Evolutionary conservation across 2,113 vertebrate genomes (phyloP).

Genomic region (Zosterops pallidus): DNA sequence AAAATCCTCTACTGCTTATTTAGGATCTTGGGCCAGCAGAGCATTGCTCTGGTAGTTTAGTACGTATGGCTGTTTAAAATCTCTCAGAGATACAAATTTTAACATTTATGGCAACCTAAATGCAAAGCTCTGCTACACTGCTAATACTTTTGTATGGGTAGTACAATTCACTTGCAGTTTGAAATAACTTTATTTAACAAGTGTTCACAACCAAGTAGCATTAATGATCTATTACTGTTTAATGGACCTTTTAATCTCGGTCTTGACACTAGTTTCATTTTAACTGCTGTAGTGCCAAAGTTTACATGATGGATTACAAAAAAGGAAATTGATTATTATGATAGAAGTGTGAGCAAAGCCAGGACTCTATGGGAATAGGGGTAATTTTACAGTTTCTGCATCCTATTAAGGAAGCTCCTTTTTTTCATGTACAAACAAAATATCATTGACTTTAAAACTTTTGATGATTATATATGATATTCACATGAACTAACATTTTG

Average conservation of each 20-base stretch:
- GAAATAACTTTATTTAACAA: background rate
- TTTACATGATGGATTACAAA: background rate
- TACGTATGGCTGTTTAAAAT: background rate
- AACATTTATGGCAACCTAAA: background rate
- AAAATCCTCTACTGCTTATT: background rate
- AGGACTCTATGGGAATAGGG: background rate
- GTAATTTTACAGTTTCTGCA: background rate
- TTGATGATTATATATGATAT: background rate
- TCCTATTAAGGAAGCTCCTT: background rate
- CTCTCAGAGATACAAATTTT: background rate
- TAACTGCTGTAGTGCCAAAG: background rate
- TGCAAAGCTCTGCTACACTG: background rate
- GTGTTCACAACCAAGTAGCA: background rate
- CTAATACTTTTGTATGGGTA: background rate
- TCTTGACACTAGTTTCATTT: constrained; percentile 5
- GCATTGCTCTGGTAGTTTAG: background rate
- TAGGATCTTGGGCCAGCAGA: background rate
- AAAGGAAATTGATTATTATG: background rate
- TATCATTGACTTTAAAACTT: background rate
- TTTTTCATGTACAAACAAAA: background rate
- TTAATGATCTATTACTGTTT: constrained; percentile 21
- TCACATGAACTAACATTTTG: background rate
- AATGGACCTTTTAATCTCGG: background rate
- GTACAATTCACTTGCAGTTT: background rate
- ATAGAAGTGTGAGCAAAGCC: background rate